phyloP scores from a whole-genome alignment of 2,113 vertebrate species.

The Ictidomys tridecemlineatus region DNA sequence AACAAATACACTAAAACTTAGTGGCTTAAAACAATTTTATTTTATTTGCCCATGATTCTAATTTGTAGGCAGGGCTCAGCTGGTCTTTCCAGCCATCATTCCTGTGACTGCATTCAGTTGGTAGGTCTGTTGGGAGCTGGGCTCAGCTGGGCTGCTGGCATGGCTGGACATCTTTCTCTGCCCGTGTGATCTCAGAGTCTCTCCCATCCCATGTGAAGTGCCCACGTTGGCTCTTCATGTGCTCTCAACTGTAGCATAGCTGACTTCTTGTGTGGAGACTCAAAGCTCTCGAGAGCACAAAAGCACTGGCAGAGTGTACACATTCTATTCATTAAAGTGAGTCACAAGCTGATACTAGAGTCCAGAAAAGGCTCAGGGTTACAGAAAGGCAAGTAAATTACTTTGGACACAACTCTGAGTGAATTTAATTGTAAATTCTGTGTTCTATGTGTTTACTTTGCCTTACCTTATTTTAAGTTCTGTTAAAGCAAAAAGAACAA shows the following conservation, averaged over 20 bases:
- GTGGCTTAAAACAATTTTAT: conserved; percentile 10
- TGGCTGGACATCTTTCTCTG: background rate
- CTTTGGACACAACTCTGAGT: background rate
- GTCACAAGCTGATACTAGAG: background rate
- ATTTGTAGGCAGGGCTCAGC: background rate
- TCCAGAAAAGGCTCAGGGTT: no score
- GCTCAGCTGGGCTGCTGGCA: background rate
- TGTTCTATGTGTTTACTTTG: background rate
- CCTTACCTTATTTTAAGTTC: background rate
- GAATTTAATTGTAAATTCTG: no score
- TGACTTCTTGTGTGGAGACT: background rate
- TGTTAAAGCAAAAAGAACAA: background rate
- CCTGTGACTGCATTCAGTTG: background rate
- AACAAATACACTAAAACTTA: background rate
- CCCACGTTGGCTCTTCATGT: background rate
- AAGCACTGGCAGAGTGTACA: accelerated
- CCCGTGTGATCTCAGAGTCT: background rate
- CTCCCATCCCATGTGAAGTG: accelerated
- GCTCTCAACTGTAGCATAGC: accelerated
- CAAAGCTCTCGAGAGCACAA: background rate
- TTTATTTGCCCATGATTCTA: background rate
- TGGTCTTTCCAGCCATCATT: background rate
- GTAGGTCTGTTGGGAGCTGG: background rate
- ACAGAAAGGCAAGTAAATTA: background rate
- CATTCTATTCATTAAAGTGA: background rate